phyloP scores from a whole-genome alignment of 2,888 invertebrate species.

The Agonopterix heracliana region DNA sequence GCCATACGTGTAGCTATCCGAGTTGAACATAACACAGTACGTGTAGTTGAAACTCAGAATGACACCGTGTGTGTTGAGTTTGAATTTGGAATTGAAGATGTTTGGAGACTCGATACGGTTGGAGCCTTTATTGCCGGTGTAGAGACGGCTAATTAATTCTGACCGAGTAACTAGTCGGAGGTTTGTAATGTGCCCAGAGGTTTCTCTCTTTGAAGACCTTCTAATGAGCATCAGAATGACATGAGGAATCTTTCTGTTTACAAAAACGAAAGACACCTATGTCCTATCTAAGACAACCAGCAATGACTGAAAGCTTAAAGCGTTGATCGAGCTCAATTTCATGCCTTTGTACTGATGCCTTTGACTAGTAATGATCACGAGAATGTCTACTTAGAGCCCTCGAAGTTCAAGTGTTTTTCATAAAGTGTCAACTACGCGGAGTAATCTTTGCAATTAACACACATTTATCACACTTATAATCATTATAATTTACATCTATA shows the following conservation, averaged over 20 bases:
- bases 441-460: slow-evolving; percentile 3
- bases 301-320: no score
- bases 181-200: slow-evolving; percentile 29
- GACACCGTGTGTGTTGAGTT: slow-evolving; percentile 22
- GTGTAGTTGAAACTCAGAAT: neutral
- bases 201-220: slow-evolving; percentile 1
- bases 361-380: no score
- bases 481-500: slow-evolving; percentile 13
- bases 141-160: slow-evolving; percentile 52
- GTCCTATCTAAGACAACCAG: no score
- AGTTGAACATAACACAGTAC: neutral
- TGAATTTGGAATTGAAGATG: no score
- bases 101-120: slow-evolving; percentile 46
- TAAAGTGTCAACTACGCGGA: no score
- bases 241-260: no score
- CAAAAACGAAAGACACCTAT: no score
- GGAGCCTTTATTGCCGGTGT: slow-evolving; percentile 45
- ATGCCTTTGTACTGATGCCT: no score
- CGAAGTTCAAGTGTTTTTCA: no score
- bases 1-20: neutral
- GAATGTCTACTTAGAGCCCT: no score
- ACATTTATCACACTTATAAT: slow-evolving; percentile 7
- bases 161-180: slow-evolving; percentile 42
- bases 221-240: no score
- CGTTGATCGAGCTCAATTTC: no score